These are phyloP conservation scores for Ephestia elutella DNA, from an alignment of 1,140 invertebrate species.

Conservation along the genomic window DNA sequence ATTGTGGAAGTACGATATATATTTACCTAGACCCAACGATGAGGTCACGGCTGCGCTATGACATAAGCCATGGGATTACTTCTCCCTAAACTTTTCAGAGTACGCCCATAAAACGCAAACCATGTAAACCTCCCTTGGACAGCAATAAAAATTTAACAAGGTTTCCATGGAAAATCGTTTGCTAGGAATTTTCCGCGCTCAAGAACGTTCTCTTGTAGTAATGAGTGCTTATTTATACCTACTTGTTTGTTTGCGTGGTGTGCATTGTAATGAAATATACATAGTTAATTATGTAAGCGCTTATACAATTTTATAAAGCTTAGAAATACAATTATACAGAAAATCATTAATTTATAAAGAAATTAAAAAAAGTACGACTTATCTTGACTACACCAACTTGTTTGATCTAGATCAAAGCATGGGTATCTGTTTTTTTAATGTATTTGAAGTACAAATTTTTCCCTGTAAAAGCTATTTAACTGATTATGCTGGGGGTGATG, in stretches of 20 bases:
- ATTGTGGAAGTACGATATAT: conserved; percentile 19
- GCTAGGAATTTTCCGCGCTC: neutral
- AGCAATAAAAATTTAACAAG: conserved; percentile 7
- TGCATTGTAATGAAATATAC: too few relatives aligned
- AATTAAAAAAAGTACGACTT: too few relatives aligned
- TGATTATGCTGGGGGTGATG: conserved; percentile 39
- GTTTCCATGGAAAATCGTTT: neutral
- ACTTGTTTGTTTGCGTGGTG: too few relatives aligned
- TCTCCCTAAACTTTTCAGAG: conserved; percentile 10
- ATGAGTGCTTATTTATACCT: too few relatives aligned
- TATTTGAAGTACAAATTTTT: conserved; percentile 17
- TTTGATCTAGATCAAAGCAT: too few relatives aligned
- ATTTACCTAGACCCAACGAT: conserved; percentile 32
- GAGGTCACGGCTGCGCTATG: conserved; percentile 28
- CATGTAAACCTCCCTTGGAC: neutral
- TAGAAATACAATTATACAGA: too few relatives aligned
- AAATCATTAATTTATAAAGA: too few relatives aligned
- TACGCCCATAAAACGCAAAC: conserved; percentile 10
- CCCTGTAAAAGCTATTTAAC: conserved; percentile 35
- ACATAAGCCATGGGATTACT: conserved; percentile 17
- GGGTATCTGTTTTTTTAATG: neutral
- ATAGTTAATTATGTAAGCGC: too few relatives aligned
- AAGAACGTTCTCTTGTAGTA: too few relatives aligned
- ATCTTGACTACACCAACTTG: too few relatives aligned
- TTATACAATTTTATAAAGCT: too few relatives aligned